Base-by-base conservation (phyloP, 2,797 vertebrate genomes). In the Triplophysa yarkandensis region DNA sequence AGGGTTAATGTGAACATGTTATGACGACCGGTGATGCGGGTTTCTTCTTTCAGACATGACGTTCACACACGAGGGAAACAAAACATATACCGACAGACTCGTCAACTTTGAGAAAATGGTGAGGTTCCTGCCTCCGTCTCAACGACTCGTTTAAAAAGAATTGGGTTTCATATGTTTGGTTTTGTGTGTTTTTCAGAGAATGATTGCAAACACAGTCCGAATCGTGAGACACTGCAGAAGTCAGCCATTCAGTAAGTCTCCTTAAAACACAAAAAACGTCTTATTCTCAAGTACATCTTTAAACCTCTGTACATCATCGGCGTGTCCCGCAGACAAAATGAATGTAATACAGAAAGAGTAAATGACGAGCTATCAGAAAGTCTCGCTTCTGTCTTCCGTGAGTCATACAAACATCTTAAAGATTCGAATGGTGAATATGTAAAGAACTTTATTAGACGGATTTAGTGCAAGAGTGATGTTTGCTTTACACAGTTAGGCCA, bases 21-120 rank as follows among this genome's bases (percentile, higher is more conserved):
- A 13, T 48, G 71, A 1, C 10, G 23, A 16, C 39, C 14, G 16
- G 4, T 14, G 13, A 16, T 41, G 39, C 55, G 13, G 14, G 54
- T 44, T 73, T 61, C 36, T n/a, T 17, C 70, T 77, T 30, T 77
- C 63, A 99, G 98, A 99, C 84, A 98, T 99, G 95, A 99, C 97
- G 2, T 99, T 99, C 87, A 96, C 95, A 83, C 97, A 99, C 27
- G 97, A 99, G 84, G 97, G 98, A 72, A 99, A 99, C 93, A 98
- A 96, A 90, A 98, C 97, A 0, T 95, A 95, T 87, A 92, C 92
- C 64, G 98, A 98, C 90, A 95, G 86, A 87, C 92, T 99, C 86
- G 94, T 99, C 87, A 99, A 99, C 92, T 99, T 99, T 83, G 98
- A 99, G 92, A 99, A 99, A 93, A 98, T 99, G 97, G 98, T 99